phyloP scores from a whole-genome alignment of 2,113 vertebrate genomes.

The Thalassoma bifasciatum region DNA sequence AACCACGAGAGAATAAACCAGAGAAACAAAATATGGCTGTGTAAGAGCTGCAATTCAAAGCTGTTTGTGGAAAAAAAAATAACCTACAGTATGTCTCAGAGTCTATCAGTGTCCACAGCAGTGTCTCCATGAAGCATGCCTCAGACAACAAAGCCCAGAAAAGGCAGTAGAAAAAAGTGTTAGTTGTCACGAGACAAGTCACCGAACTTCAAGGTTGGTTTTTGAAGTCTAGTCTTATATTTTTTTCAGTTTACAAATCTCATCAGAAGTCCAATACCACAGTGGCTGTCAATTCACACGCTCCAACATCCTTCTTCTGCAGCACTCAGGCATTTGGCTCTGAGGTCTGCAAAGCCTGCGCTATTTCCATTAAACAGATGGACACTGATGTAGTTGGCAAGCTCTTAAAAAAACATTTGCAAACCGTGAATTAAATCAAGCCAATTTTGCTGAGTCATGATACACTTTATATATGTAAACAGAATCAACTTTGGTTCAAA shows the following conservation, averaged over 20 bases:
- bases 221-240: neutral
- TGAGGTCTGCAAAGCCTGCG: neutral
- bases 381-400: neutral
- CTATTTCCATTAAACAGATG: neutral
- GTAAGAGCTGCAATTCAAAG: neutral
- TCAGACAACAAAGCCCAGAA: neutral
- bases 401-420: neutral
- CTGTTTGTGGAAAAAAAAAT: neutral
- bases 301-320: neutral
- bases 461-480: neutral
- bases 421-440: neutral
- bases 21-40: neutral
- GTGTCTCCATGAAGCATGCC: neutral
- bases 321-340: neutral
- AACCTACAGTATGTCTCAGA: neutral
- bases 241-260: neutral
- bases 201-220: neutral
- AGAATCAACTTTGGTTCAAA: no score
- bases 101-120: neutral
- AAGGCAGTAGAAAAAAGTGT: neutral
- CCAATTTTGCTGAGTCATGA: neutral
- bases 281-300: neutral
- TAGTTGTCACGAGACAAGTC: neutral
- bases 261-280: neutral
- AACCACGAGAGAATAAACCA: neutral